Evolutionary conservation across 2,888 invertebrate species (phyloP), one percentile per base, ranked within the genome.

Genomic region (Metellina segmentata): DNA sequence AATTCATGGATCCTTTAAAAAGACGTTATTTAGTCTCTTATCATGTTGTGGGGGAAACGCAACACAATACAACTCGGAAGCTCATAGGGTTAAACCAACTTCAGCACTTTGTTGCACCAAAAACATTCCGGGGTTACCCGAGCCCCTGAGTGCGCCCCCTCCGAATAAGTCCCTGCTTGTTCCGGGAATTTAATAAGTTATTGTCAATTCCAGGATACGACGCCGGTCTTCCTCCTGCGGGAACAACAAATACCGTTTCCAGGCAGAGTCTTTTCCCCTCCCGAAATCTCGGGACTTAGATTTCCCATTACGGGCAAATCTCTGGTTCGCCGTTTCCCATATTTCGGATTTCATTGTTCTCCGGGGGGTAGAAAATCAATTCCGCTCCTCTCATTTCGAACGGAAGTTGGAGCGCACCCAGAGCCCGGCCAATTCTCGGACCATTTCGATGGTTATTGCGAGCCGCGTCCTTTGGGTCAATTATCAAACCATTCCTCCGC

Each of bases 271-370:
- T n/a, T 9, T 6, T 19, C 6, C 9, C 51, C 16, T n/a, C 16
- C 70, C 34, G 70, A 70, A 81, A 79, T 79, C 79, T 61, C 52
- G 49, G 13, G 81, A 19, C 81, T 81, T 81, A 70, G 48, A 70
- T 81, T 81, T 81, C 81, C 81, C 81, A 81, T 81, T 81, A 81
- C 49, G 48, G 34, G 81, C 34, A 81, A 77, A 81, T 81, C 81
- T 81, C 70, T 48, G 81, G 81, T 20, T 48, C 70, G 81, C 49
- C 48, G 61, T 69, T 81, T 70, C 81, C 69, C 70, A 81, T 34
- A 81, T 81, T 81, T 81, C 70, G 81, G 70, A n/a, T 81, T 81
- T 81, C 81, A 81, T 81, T 70, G 81, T 51, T 70, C 81, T 70
- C 81, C 19, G 16, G 81, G 70, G 81, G 49, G 61, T 11, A 61